phyloP scores from a whole-genome alignment of 2,888 invertebrate genomes.

The Plagodis pulveraria region DNA sequence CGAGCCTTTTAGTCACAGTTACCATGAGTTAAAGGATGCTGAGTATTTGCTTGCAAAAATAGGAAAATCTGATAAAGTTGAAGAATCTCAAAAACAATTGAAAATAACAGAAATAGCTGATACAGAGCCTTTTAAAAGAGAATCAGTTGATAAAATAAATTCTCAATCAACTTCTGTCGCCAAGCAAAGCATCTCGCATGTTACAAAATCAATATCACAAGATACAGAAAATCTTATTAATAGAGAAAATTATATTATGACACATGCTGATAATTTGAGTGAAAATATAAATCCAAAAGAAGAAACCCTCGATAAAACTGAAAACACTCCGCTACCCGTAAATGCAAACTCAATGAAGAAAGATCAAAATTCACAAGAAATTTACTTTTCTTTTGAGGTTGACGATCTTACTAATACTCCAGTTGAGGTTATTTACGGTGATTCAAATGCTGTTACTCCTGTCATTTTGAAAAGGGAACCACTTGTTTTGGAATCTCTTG shows the following conservation, averaged over 20 bases:
- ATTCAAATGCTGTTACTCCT: constrained; percentile 33
- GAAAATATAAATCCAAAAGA: constrained; percentile 2
- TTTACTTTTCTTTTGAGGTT: constrained; percentile 54
- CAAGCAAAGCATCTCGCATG: neutral
- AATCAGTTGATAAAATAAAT: constrained; percentile 17
- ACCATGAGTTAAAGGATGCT: constrained; percentile 60
- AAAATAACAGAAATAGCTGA: constrained; percentile 7
- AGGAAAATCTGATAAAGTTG: constrained; percentile 1
- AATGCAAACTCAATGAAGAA: constrained; percentile 11
- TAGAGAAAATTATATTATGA: constrained; percentile 25
- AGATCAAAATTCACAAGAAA: constrained; percentile 32
- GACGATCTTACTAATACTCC: constrained; percentile 58
- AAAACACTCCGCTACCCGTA: neutral
- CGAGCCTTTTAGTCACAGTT: constrained; percentile 47
- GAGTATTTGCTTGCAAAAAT: constrained; percentile 42
- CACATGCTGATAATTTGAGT: constrained; percentile 3
- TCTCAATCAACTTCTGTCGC: neutral
- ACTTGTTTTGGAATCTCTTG: constrained; percentile 12
- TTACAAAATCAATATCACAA: constrained; percentile 32
- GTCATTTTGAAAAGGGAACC: constrained; percentile 30
- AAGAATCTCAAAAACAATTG: constrained; percentile 6
- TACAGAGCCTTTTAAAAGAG: constrained; percentile 6
- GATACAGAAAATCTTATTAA: constrained; percentile 34
- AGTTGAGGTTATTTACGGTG: constrained; percentile 50
- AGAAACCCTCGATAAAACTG: neutral